Percentiles rank a stretch among this genome's conserved stretches.
phyloP scores from a whole-genome alignment of 2,797 vertebrate genomes.

The Crax fasciolata region DNA sequence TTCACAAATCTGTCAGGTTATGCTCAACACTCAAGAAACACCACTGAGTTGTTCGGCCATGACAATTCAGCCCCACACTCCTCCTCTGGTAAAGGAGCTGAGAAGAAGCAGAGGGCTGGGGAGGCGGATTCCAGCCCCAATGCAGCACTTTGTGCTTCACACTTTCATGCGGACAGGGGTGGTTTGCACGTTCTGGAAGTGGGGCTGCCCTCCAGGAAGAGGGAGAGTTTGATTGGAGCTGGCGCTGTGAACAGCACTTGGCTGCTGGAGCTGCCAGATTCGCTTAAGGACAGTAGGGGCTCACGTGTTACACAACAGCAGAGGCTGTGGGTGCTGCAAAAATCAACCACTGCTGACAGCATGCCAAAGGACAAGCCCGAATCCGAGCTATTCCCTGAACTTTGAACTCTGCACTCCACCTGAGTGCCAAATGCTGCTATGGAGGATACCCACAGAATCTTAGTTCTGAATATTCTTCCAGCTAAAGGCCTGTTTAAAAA shows the following conservation, averaged over 20 bases:
- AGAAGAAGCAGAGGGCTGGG: not conserved
- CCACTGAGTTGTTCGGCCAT: not conserved
- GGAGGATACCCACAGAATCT: not conserved
- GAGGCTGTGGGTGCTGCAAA: slow-evolving; percentile 3
- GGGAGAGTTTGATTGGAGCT: slow-evolving; percentile 50
- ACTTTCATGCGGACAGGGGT: not conserved
- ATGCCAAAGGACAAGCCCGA: not conserved
- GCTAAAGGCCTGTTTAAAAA: slow-evolving; percentile 16
- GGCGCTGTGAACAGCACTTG: slow-evolving; percentile 38
- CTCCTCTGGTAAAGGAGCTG: not conserved
- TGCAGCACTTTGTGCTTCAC: not conserved
- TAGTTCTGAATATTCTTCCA: not conserved
- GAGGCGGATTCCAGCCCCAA: not conserved
- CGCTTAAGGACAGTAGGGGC: slow-evolving; percentile 14
- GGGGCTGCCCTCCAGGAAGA: slow-evolving; percentile 26
- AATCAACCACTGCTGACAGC: slow-evolving; percentile 10
- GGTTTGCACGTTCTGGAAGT: slow-evolving; percentile 46
- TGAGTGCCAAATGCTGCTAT: not conserved
- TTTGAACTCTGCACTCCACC: not conserved
- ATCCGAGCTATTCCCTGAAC: slow-evolving; percentile 10
- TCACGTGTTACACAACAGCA: slow-evolving; percentile 39
- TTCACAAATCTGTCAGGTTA: slow-evolving; percentile 39
- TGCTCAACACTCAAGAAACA: not conserved
- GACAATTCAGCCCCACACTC: not conserved
- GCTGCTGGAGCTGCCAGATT: slow-evolving; percentile 60